phyloP scores from a whole-genome alignment of 2,888 invertebrate genomes.

The Pantelozetes paolii region DNA sequence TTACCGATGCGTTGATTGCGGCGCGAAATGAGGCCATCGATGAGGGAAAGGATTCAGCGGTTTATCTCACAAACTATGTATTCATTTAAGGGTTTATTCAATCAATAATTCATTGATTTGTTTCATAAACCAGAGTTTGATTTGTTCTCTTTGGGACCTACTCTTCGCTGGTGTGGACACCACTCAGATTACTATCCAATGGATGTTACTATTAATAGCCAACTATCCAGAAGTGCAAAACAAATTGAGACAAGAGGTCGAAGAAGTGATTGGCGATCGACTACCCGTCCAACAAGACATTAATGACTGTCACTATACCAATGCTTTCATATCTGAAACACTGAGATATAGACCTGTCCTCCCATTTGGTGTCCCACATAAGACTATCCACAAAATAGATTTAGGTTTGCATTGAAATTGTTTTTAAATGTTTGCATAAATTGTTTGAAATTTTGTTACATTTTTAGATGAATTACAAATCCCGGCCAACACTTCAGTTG shows the following conservation, averaged over 20 bases:
- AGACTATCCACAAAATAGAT: neutral
- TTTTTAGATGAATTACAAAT: slow-evolving; percentile 3
- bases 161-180: slow-evolving; percentile 39
- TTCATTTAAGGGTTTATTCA: neutral
- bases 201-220: slow-evolving; percentile 25
- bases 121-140: neutral
- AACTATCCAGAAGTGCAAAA: slow-evolving; percentile 7
- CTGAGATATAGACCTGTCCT: slow-evolving; percentile 4
- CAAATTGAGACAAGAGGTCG: slow-evolving; percentile 2
- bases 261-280: slow-evolving; percentile 2
- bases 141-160: slow-evolving; percentile 25
- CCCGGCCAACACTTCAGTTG: slow-evolving; percentile 4
- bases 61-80: neutral
- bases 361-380: slow-evolving; percentile 28
- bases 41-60: slow-evolving; percentile 9
- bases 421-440: too few relatives aligned
- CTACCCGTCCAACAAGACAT: neutral
- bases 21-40: slow-evolving; percentile 8
- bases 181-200: slow-evolving; percentile 27
- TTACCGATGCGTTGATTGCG: slow-evolving; percentile 2
- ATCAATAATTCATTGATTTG: neutral
- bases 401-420: neutral
- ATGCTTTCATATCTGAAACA: slow-evolving; percentile 26
- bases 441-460: neutral
- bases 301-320: neutral